These are phyloP conservation scores for Falcunculus frontatus DNA, from an alignment of 2,113 vertebrate genomes.

Conservation along the genomic window DNA sequence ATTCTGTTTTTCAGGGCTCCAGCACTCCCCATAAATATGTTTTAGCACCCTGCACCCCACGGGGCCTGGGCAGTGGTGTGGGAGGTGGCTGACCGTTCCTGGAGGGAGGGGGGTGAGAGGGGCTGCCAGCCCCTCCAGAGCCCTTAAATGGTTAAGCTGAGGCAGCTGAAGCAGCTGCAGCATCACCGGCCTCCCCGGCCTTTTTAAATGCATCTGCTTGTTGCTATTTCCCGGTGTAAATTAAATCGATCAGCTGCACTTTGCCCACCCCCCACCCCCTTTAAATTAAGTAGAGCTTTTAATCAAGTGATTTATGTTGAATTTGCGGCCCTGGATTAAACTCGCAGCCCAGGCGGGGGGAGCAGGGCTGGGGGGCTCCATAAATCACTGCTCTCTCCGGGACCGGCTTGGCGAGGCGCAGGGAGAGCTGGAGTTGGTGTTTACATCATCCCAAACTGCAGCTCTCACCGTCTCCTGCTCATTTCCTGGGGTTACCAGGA, in stretches of 20 bases:
- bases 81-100: neutral
- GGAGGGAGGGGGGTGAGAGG: no score
- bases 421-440: slow-evolving; percentile 41
- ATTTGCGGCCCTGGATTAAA: neutral
- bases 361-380: neutral
- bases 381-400: slow-evolving; percentile 3
- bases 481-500: slow-evolving; percentile 63
- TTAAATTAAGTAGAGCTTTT: slow-evolving; percentile 60
- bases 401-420: neutral
- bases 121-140: neutral
- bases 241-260: slow-evolving; percentile 43
- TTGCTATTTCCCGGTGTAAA: slow-evolving; percentile 19
- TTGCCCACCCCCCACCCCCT: neutral
- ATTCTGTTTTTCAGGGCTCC: neutral
- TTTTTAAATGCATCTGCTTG: neutral
- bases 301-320: slow-evolving; percentile 56
- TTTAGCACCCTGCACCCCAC: neutral
- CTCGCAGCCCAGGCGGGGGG: neutral
- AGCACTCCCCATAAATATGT: accelerated
- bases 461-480: slow-evolving; percentile 38
- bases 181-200: neutral
- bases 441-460: slow-evolving; percentile 41
- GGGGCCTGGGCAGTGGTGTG: neutral
- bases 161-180: neutral
- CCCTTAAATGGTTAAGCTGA: neutral